These are phyloP conservation scores for Dendrolimus kikuchii DNA, from an alignment of 1,140 invertebrate species.

Conservation along the genomic window DNA sequence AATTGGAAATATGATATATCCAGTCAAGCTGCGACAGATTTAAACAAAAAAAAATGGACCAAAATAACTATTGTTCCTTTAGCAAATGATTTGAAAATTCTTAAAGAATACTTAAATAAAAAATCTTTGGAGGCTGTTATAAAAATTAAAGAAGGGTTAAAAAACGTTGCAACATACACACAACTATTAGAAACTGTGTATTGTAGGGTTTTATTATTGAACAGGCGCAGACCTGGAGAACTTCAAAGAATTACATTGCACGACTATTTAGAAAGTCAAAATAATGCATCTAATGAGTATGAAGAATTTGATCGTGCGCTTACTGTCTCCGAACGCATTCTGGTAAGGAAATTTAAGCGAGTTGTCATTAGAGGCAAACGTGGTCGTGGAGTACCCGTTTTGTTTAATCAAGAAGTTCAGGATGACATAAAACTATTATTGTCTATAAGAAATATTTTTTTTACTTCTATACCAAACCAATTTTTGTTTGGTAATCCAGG, in stretches of 20 bases:
- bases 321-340: slow-evolving; percentile 14
- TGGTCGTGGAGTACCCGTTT: slow-evolving; percentile 18
- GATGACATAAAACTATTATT: slow-evolving; percentile 7
- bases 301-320: slow-evolving; percentile 19
- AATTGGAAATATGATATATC: slow-evolving; percentile 43
- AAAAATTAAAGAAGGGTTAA: slow-evolving; percentile 7
- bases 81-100: slow-evolving; percentile 38
- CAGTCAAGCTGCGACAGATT: slow-evolving; percentile 25
- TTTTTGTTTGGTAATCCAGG: slow-evolving; percentile 5
- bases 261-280: slow-evolving; percentile 17
- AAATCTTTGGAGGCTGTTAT: slow-evolving; percentile 11
- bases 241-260: slow-evolving; percentile 19
- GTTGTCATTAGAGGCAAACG: slow-evolving; percentile 20
- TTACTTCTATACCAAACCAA: slow-evolving; percentile 1
- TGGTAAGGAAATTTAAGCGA: slow-evolving; percentile 18
- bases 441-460: slow-evolving; percentile 1
- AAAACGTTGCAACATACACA: slow-evolving; percentile 10
- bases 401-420: slow-evolving; percentile 21
- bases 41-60: slow-evolving; percentile 39
- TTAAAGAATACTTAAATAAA: slow-evolving; percentile 31
- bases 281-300: slow-evolving; percentile 14
- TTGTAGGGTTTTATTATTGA: slow-evolving; percentile 15
- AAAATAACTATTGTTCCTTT: slow-evolving; percentile 42
- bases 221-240: slow-evolving; percentile 22
- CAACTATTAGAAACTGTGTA: slow-evolving; percentile 16